Evolutionary conservation across 2,888 invertebrate genomes (phyloP).

Genomic region (Pharmacophagus antenor): DNA sequence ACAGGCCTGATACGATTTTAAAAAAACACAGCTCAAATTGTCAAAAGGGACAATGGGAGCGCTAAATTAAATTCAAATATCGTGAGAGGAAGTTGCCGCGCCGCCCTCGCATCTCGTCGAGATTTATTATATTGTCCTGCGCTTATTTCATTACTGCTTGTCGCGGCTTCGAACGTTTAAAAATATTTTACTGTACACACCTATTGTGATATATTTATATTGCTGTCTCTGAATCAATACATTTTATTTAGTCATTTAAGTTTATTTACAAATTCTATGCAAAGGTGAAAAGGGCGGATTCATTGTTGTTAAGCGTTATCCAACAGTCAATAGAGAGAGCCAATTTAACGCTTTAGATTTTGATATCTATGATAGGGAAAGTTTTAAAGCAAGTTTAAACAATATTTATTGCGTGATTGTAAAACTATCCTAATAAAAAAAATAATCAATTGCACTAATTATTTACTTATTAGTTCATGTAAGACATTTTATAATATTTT

Average conservation of each 20-base stretch:
- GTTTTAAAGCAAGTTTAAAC: too few species aligned
- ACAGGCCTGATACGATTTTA: conserved; percentile 22
- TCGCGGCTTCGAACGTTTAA: conserved; percentile 54
- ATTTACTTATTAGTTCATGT: too few species aligned
- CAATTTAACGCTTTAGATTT: too few species aligned
- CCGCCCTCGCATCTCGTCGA: conserved; percentile 70
- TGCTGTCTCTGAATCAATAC: background rate
- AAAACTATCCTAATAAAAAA: too few species aligned
- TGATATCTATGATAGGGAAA: too few species aligned
- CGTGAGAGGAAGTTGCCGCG: conserved; percentile 76
- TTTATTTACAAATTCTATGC: background rate
- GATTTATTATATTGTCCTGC: conserved; percentile 81
- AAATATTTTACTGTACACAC: conserved; percentile 36
- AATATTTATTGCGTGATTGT: too few species aligned
- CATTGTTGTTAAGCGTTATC: too few species aligned
- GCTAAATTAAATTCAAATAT: conserved; percentile 81
- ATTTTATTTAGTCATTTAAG: background rate
- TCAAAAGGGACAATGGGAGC: conserved; percentile 67
- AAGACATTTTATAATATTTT: too few species aligned
- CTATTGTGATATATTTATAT: background rate
- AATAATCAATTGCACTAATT: too few species aligned
- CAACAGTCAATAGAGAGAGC: too few species aligned
- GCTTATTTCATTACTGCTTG: conserved; percentile 79
- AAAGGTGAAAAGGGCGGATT: too few species aligned
- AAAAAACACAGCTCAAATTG: conserved; percentile 49